These are phyloP conservation scores for Phenganax stokvisi DNA, from an alignment of 92 coral and sea anemone genomes.

Conservation along the genomic window DNA sequence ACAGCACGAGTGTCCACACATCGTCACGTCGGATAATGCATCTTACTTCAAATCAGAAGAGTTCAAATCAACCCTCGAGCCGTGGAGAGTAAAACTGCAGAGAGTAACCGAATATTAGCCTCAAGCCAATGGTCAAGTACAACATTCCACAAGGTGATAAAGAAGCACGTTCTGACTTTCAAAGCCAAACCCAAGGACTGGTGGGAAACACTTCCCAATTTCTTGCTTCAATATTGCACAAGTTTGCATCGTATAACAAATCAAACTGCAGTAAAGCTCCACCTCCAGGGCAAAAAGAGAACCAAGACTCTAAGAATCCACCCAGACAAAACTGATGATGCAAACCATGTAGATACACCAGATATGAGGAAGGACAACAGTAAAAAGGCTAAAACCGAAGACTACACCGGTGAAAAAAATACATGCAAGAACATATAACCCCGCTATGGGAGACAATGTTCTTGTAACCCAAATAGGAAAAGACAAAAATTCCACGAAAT, in stretches of 20 bases:
- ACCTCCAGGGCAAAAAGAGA: too few species aligned
- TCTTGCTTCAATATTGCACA: constrained; percentile 37
- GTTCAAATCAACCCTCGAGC: constrained; percentile 39
- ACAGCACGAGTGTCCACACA: neutral
- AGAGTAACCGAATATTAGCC: constrained; percentile 23
- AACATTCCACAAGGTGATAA: constrained; percentile 37
- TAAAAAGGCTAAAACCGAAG: constrained; percentile 16
- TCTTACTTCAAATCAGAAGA: constrained; percentile 50
- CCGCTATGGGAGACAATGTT: constrained; percentile 16
- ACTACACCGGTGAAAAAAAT: constrained; percentile 19
- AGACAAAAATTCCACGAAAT: too few species aligned
- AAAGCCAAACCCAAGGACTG: too few species aligned
- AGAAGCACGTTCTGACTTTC: constrained; percentile 41
- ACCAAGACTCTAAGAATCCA: constrained; percentile 5
- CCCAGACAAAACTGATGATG: neutral
- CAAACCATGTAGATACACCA: neutral
- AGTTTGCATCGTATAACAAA: constrained; percentile 47
- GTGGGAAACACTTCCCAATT: too few species aligned
- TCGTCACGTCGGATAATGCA: constrained; percentile 21
- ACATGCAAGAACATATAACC: constrained; percentile 15
- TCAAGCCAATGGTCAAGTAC: constrained; percentile 51
- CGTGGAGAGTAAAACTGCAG: constrained; percentile 48
- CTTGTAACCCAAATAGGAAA: neutral
- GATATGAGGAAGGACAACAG: neutral
- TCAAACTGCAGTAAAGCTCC: constrained; percentile 29